Base-by-base conservation (phyloP, 1,140 invertebrate genomes). In the Macrocentrus cingulum region DNA sequence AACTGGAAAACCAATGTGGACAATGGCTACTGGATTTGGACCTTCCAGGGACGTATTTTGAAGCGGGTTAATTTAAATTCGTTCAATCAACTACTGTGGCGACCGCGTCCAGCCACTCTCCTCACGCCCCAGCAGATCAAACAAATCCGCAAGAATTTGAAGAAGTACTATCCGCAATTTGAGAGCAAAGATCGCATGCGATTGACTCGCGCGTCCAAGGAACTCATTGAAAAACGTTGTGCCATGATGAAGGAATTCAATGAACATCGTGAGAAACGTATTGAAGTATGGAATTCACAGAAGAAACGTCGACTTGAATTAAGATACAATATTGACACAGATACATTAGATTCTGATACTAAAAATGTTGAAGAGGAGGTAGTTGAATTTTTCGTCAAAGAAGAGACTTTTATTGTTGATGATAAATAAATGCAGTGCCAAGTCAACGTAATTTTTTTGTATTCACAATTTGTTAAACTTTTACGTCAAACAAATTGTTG, bases 61-160 rank as follows among this genome's bases (percentile, higher is more conserved):
- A 87, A 88, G 60, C 83, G 94, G 64, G 88, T 94, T 20, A 91
- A 91, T 70, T 81, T 97, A 56, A 95, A 96, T 62, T 88, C 89
- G 4, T 97, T 99, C 71, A 94, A 94, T 66, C 94, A 98, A 78
- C 87, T 99, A 63, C 81, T 95, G 67, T 99, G 98, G 98, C 82
- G 98, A 63, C 98, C 98, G 15, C 84, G 97, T 45, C 95, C 95
- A 1, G 87, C 91, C 1, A 88, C 92, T 16, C 82, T 98, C 5
- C 83, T 99, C 0, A 79, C 85, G 1, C 84, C 89, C 39, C 86
- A 89, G 36, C 87, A 92, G 68, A 88, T 92, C 55, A 91, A 96
- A 81, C 94, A 99, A 41, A 95, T 99, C 59, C 96, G 95, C 78
- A 98, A 98, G 83, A 98, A 97, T 75, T 83, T 99, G 68, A 99